phyloP scores from a whole-genome alignment of 2,797 vertebrate species.

The Myotis planiceps region DNA sequence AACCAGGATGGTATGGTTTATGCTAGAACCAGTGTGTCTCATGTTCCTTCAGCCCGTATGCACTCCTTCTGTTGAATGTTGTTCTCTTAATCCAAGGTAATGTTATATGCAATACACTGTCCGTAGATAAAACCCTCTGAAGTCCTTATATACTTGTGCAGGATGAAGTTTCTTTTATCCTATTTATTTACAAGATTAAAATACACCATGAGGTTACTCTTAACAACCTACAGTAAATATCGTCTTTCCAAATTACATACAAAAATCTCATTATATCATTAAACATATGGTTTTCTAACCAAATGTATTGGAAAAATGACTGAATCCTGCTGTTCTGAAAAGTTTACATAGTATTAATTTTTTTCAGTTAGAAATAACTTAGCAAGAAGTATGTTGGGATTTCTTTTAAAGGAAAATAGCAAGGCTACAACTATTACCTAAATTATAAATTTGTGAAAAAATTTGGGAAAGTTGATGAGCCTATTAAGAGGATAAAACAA shows the following conservation, averaged over 20 bases:
- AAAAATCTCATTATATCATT: background rate
- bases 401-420: background rate
- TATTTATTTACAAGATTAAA: background rate
- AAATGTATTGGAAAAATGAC: background rate
- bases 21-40: background rate
- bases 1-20: background rate
- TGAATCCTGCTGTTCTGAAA: background rate
- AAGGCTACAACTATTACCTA: background rate
- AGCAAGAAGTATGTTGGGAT: background rate
- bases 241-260: background rate
- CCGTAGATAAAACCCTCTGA: background rate
- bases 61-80: background rate
- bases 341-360: background rate
- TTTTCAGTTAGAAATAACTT: background rate
- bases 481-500: background rate
- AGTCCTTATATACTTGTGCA: background rate
- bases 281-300: background rate
- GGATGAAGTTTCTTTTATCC: background rate
- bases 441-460: background rate
- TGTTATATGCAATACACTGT: background rate
- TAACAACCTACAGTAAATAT: background rate
- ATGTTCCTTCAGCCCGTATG: background rate
- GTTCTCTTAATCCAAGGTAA: background rate
- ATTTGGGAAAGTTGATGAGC: background rate
- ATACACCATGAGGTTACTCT: background rate